These are phyloP conservation scores for Columba guinea DNA, from an alignment of 2,797 vertebrate species.

Conservation along the genomic window DNA sequence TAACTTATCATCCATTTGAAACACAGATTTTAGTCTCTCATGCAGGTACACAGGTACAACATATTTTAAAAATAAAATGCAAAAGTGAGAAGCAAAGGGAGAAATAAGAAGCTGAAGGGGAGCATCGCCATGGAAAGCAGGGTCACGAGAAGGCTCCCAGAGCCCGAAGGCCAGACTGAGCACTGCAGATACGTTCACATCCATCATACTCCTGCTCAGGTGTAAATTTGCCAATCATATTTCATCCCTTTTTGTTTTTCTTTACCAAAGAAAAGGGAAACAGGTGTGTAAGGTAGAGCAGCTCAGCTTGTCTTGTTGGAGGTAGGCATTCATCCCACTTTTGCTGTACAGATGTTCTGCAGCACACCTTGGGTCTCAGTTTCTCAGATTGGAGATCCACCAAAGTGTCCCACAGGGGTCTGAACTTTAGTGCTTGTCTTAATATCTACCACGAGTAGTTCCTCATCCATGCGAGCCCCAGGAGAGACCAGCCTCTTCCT, in stretches of 20 bases:
- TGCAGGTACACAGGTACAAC: neutral
- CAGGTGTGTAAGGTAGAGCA: neutral
- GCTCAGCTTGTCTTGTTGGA: neutral
- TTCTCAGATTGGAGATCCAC: neutral
- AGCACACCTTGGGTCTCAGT: neutral
- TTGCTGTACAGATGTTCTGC: neutral
- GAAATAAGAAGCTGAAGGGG: neutral
- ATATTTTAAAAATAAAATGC: neutral
- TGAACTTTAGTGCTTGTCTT: neutral
- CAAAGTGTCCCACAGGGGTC: rapidly evolving
- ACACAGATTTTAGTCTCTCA: neutral
- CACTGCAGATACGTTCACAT: neutral
- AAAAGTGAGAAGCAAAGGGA: neutral
- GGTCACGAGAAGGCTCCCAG: neutral
- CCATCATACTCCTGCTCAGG: neutral
- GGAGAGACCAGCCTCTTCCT: neutral
- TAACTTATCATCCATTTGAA: neutral
- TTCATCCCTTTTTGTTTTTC: neutral
- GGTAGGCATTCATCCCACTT: neutral
- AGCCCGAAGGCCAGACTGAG: neutral
- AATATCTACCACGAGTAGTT: neutral
- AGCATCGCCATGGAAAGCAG: neutral
- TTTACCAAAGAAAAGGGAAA: neutral
- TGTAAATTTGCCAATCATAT: neutral
- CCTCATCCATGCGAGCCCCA: rapidly evolving